phyloP scores from a whole-genome alignment of 2,797 vertebrate genomes.

The Myiothlypis chrysogaster region DNA sequence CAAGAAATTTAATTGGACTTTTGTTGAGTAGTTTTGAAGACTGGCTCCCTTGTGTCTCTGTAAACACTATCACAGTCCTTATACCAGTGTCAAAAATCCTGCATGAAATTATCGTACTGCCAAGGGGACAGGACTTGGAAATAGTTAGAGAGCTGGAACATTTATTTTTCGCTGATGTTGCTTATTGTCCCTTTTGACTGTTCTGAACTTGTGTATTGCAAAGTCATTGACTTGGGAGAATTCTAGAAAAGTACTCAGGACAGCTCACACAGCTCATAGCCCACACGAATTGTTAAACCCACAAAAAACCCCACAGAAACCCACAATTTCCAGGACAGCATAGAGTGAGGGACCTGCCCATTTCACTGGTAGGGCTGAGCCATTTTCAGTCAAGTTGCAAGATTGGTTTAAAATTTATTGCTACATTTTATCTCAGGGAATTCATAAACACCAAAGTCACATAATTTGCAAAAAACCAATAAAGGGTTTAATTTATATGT shows the following conservation, averaged over 20 bases:
- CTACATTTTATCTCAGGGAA: background rate
- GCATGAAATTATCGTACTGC: background rate
- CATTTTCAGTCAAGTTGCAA: background rate
- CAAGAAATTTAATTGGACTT: slow-evolving; percentile 38
- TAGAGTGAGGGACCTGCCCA: background rate
- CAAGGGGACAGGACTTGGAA: background rate
- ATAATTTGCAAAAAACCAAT: rapidly evolving
- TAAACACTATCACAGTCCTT: background rate
- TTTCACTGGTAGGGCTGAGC: background rate
- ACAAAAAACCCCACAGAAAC: background rate
- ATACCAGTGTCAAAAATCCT: background rate
- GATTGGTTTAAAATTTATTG: background rate
- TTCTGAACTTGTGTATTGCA: background rate
- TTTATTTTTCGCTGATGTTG: background rate
- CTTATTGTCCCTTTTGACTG: background rate
- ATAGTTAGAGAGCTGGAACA: background rate
- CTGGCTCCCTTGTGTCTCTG: background rate
- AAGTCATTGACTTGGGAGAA: background rate
- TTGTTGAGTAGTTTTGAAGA: background rate
- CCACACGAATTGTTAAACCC: background rate
- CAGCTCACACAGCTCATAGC: background rate
- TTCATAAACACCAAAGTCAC: background rate
- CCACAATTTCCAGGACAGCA: background rate
- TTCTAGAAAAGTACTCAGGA: background rate
- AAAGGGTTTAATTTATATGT: background rate